Evolutionary conservation across 2,113 vertebrate genomes (phyloP), one percentile per base, ranked within the genome.

Genomic region (Geococcyx californianus): DNA sequence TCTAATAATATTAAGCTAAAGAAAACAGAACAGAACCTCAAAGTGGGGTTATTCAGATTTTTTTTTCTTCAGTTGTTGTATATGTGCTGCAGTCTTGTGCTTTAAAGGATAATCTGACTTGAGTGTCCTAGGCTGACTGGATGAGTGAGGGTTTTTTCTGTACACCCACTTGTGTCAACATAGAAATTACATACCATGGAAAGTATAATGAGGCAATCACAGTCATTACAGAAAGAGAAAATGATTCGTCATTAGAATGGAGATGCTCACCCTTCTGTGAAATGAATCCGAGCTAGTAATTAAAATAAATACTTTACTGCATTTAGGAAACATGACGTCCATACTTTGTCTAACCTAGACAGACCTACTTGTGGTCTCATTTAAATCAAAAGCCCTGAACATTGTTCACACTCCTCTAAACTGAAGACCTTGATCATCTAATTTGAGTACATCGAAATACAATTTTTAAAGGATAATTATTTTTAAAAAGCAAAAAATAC

Each of bases 141-240:
- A 69, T 76, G 67, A 95, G 82, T 54, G 34, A 94, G 94, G 68
- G 52, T 78, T 84, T 87, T 80, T 84, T 60, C 87, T 93, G 34
- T 56, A 52, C 72, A 51, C 73, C 78, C 73, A 55, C 74, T 90
- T 84, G 72, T 91, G 92, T 94, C 93, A 94, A 84, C 80, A 76
- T 16, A 93, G 81, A 95, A 95, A 96, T 93, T 95, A 93, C 31
- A 94, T 34, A 76, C 83, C 72, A 54, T 82, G 92, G 47, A 76
- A 97, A 94, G 76, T 70, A 79, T 92, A 95, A 92, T 63, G 86
- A 95, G 51, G 78, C 94, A 95, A 81, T 94, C 85, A 64, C 69
- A 83, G 72, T 80, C 56, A 66, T 91, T 93, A 68, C 44, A 89
- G 90, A 95, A 95, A 90, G 69, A 91, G 90, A 96, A 96, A 95